Conservation (phyloP, 2,888 invertebrate genomes). For the Netelia inedita region DNA sequence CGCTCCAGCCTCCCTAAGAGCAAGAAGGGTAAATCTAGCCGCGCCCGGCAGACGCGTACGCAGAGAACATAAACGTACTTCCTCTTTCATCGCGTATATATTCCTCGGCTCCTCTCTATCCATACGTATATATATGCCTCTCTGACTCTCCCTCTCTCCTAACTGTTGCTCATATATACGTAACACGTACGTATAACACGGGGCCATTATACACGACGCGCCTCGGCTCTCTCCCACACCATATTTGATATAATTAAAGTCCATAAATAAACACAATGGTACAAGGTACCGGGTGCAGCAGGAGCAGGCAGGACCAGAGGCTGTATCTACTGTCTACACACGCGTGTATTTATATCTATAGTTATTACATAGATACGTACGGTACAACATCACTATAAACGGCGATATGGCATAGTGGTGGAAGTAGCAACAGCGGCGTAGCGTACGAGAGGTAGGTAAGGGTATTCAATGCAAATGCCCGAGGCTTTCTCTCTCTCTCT, state of each 20-base stretch:
- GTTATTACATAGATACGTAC: slow-evolving; percentile 15
- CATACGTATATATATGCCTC: slow-evolving; percentile 8
- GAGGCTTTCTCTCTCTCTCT: slow-evolving; percentile 64
- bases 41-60: slow-evolving; percentile 35
- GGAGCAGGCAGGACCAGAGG: slow-evolving; percentile 53
- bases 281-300: slow-evolving; percentile 79
- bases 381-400: slow-evolving; percentile 59
- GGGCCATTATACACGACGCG: slow-evolving; percentile 73
- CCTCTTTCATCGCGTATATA: slow-evolving; percentile 41
- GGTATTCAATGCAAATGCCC: slow-evolving; percentile 84
- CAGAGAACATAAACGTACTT: slow-evolving; percentile 56
- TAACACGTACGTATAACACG: slow-evolving; percentile 67
- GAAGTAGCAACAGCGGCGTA: slow-evolving; percentile 51
- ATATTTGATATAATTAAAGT: slow-evolving; percentile 85
- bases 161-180: slow-evolving; percentile 70
- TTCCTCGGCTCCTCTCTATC: slow-evolving; percentile 47
- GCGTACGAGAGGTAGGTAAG: slow-evolving; percentile 76
- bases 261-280: slow-evolving; percentile 85
- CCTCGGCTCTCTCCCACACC: slow-evolving; percentile 77
- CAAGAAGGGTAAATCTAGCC: slow-evolving; percentile 46
- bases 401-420: slow-evolving; percentile 63
- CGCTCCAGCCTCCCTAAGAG: slow-evolving; percentile 43
- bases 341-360: slow-evolving; percentile 15
- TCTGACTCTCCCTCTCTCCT: neutral
- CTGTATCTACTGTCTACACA: slow-evolving; percentile 53